These are phyloP conservation scores for Antedon mediterranea DNA, from an alignment of 53 echinoderm and acorn worm species.

Conservation along the genomic window DNA sequence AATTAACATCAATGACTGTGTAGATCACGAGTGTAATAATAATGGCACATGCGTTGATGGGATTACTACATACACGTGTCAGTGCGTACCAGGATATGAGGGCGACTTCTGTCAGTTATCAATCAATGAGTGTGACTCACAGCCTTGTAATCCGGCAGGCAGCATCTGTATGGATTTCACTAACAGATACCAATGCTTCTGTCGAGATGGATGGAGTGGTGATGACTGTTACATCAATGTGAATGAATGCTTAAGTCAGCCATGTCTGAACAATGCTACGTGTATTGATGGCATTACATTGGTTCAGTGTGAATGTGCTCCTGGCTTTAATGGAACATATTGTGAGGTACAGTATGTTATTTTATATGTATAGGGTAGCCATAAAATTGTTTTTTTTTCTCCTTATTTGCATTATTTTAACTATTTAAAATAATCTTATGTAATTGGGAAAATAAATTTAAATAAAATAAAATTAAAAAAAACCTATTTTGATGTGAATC, in stretches of 20 bases:
- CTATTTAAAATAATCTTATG: too few species aligned
- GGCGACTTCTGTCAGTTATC: slow-evolving; percentile 7
- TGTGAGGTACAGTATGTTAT: too few species aligned
- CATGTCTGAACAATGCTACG: slow-evolving; percentile 24
- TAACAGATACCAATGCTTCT: slow-evolving; percentile 2
- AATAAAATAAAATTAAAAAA: too few species aligned
- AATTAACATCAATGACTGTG: slow-evolving; percentile 32
- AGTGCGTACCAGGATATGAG: slow-evolving; percentile 4
- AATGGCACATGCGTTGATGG: slow-evolving; percentile 34
- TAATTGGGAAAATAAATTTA: too few species aligned
- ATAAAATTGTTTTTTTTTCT: too few species aligned
- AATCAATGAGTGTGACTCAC: slow-evolving; percentile 10
- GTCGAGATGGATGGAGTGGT: slow-evolving; percentile 2
- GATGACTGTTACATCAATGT: neutral
- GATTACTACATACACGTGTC: slow-evolving; percentile 22
- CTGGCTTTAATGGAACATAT: slow-evolving; percentile 35
- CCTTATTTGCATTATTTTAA: too few species aligned
- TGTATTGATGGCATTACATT: slow-evolving; percentile 33
- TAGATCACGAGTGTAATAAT: slow-evolving; percentile 21
- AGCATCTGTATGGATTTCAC: slow-evolving; percentile 9
- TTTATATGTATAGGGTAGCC: too few species aligned
- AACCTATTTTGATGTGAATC: too few species aligned
- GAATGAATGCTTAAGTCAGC: neutral
- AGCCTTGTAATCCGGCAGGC: slow-evolving; percentile 6
- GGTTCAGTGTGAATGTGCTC: slow-evolving; percentile 13